phyloP scores from a whole-genome alignment of 2,797 vertebrate species.

The Furcifer pardalis region DNA sequence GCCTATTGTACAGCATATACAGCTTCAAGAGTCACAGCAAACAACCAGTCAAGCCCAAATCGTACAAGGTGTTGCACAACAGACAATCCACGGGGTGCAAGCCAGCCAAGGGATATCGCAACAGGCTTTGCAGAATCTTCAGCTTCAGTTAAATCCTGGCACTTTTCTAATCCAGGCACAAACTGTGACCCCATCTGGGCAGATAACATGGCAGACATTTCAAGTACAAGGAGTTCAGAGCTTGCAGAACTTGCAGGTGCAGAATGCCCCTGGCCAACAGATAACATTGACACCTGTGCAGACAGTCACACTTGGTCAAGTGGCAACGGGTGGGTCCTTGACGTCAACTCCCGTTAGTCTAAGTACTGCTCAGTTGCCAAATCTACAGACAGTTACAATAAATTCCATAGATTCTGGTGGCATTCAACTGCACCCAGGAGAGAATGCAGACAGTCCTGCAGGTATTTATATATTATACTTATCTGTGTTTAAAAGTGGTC shows the following conservation, averaged over 20 bases:
- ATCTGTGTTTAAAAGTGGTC: constrained; percentile 36
- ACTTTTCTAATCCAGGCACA: constrained; percentile 99
- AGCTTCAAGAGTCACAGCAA: constrained; percentile 92
- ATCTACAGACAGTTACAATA: constrained; percentile 97
- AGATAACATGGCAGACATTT: constrained; percentile 99
- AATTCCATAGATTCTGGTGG: constrained; percentile 90
- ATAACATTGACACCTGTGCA: constrained; percentile 97
- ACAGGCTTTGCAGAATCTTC: constrained; percentile 92
- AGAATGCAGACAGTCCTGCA: constrained; percentile 86
- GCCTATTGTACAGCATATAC: constrained; percentile 88
- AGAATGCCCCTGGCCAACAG: constrained; percentile 93
- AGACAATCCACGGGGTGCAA: constrained; percentile 84
- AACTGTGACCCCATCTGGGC: constrained; percentile 96
- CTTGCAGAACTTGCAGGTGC: constrained; percentile 98
- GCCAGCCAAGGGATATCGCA: constrained; percentile 84
- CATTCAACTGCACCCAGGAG: constrained; percentile 91
- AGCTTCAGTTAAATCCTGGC: constrained; percentile 95
- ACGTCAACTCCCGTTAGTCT: constrained; percentile 88
- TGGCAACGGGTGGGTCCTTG: constrained; percentile 80
- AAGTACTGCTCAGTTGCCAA: constrained; percentile 93
- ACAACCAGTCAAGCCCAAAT: constrained; percentile 91
- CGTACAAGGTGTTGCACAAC: constrained; percentile 87
- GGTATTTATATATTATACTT: constrained; percentile 78
- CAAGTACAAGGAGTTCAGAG: constrained; percentile 99
- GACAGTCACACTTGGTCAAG: constrained; percentile 94